Evolutionary conservation across 2,797 vertebrate species (phyloP).

Genomic region (Vireo griseus): DNA sequence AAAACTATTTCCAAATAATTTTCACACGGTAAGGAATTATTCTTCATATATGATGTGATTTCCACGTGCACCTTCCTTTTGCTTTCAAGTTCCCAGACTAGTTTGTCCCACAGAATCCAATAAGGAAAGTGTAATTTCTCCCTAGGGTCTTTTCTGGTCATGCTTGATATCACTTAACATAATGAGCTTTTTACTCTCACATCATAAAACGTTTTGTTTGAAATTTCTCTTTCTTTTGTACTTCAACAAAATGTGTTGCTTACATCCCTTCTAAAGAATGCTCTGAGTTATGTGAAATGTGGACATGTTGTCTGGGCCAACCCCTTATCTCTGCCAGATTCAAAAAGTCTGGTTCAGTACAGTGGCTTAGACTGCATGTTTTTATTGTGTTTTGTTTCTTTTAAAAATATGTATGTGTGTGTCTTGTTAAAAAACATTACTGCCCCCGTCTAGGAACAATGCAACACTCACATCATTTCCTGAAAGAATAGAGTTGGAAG

Average conservation of each 20-base stretch:
- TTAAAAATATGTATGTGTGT: conserved; percentile 48
- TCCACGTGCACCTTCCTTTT: conserved; percentile 18
- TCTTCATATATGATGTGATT: conserved; percentile 60
- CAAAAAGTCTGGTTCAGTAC: conserved; percentile 63
- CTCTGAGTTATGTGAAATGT: conserved; percentile 57
- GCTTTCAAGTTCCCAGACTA: conserved; percentile 61
- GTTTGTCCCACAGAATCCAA: conserved; percentile 62
- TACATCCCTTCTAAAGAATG: conserved; percentile 71
- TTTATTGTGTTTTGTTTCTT: conserved; percentile 68
- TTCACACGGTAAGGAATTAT: conserved; percentile 64
- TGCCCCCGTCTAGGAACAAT: conserved; percentile 73
- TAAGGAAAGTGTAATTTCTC: conserved; percentile 56
- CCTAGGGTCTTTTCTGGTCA: conserved; percentile 57
- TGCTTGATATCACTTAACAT: conserved; percentile 66
- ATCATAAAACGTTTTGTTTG: conserved; percentile 67
- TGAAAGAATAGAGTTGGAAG: conserved; percentile 75
- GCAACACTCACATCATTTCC: conserved; percentile 78
- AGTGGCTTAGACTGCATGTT: conserved; percentile 41
- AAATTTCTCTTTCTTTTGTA: neutral
- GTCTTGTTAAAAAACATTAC: conserved; percentile 55
- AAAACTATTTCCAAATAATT: conserved; percentile 64
- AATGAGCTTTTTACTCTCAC: conserved; percentile 57
- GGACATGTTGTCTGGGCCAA: conserved; percentile 70
- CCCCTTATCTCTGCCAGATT: conserved; percentile 71
- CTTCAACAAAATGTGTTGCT: conserved; percentile 66